Evolutionary conservation across 2,797 vertebrate genomes (phyloP), one percentile per base, ranked within the genome.

Genomic region (Macropus fuliginosus): DNA sequence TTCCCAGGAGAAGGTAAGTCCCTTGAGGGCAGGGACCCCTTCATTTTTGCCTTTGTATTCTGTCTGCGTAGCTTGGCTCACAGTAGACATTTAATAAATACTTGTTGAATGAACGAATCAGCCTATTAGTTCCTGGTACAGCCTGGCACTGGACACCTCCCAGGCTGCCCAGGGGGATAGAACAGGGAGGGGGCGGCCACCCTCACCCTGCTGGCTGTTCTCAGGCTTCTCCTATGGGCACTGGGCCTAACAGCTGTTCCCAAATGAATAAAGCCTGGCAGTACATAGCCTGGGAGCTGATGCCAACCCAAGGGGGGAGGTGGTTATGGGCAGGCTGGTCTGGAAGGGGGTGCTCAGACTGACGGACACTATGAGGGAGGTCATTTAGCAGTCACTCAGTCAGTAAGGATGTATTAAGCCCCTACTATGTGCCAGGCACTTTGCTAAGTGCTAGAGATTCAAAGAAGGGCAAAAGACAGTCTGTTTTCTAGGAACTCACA

Each of bases 171-270:
- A 24, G 40, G 56, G 27, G 50, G 1, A 14, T 34, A n/a, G 74
- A 4, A 0, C 2, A 3, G 9, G 24, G 21, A 29, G 62, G 46
- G 92, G 40, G 81, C 2, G 59, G 56, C 90, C 28, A 3, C 46
- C 54, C 29, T 8, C 24, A 50, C 92, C 94, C 57, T 3, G 14
- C n/a, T 95, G 95, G 93, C 93, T 94, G 92, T 94, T 97, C 94
- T 94, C 94, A 96, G 93, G 94, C 92, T 93, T 10, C 93, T 89
- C 55, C 31, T 87, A 54, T 91, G 55, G 54, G 74, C 54, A 90
- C 0, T 40, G 52, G 8, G 91, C 95, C 95, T 92, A n/a, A 90
- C 95, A 97, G 97, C 95, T 97, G 96, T 95, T 98, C 87, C 91
- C 92, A 91, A 21, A 96, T 93, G 94, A 91, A 81, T 93, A 92